Conservation (phyloP, 2,888 invertebrate species). For the Drosophila lacicola region DNA sequence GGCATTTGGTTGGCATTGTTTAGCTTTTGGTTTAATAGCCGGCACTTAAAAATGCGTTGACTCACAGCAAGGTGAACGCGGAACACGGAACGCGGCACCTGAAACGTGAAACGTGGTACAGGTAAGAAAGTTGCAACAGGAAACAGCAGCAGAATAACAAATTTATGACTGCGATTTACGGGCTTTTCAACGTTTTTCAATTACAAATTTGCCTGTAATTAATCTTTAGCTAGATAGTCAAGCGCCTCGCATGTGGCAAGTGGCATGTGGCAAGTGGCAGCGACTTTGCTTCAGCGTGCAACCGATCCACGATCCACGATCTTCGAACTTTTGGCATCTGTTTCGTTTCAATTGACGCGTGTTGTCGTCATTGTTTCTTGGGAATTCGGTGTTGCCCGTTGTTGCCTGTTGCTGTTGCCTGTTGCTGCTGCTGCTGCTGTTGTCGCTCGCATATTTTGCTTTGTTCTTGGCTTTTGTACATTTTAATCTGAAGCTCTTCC, state of each 20-base stretch:
- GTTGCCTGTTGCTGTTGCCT: slow-evolving; percentile 17
- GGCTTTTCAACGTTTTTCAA: slow-evolving; percentile 29
- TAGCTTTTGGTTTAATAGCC: slow-evolving; percentile 77
- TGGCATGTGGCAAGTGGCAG: slow-evolving; percentile 1
- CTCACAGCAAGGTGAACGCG: slow-evolving; percentile 47
- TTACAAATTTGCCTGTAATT: slow-evolving; percentile 16
- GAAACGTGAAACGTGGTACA: not conserved
- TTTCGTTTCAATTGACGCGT: slow-evolving; percentile 78
- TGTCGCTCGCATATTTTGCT: slow-evolving; percentile 41
- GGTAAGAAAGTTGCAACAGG: slow-evolving; percentile 37
- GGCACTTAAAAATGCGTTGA: slow-evolving; percentile 77
- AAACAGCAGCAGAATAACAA: slow-evolving; percentile 4
- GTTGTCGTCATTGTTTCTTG: slow-evolving; percentile 73
- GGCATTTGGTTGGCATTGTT: slow-evolving; percentile 57
- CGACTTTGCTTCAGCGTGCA: not conserved
- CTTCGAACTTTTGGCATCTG: slow-evolving; percentile 70
- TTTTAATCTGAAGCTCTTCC: slow-evolving; percentile 20
- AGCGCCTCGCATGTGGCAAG: slow-evolving; percentile 19
- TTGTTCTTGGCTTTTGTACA: slow-evolving; percentile 56
- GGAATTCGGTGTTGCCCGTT: slow-evolving; percentile 35
- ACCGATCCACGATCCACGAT: slow-evolving; percentile 10
- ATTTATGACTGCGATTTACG: slow-evolving; percentile 17
- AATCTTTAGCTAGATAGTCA: not conserved
- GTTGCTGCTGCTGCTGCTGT: slow-evolving; percentile 25
- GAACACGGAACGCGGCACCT: not conserved